A percentile compares a stretch with the other conserved stretches of the same genome.
These are phyloP conservation scores for Eubasilissa splendida DNA, from an alignment of 2,888 invertebrate genomes.

Conservation along the genomic window DNA sequence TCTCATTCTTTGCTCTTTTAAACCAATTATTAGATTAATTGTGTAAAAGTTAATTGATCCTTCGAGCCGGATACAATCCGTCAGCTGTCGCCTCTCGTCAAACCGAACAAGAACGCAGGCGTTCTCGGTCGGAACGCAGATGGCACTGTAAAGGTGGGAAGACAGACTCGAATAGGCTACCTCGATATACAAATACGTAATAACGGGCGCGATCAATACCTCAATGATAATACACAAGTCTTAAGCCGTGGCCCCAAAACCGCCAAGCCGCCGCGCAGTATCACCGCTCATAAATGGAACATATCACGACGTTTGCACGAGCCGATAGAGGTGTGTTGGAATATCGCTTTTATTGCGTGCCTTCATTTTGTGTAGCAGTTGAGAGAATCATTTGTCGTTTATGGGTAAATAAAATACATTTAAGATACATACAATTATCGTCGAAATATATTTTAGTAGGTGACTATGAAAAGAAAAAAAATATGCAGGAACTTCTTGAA, in stretches of 20 bases:
- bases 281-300: not conserved
- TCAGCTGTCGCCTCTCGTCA: not conserved
- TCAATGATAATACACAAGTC: conserved; percentile 47
- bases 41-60: too few relatives aligned
- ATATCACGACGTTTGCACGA: not conserved
- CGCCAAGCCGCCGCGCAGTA: not conserved
- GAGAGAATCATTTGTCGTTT: not conserved
- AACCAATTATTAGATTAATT: too few relatives aligned
- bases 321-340: not conserved
- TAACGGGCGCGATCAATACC: conserved; percentile 55
- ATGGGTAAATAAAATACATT: not conserved
- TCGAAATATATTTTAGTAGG: too few relatives aligned
- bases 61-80: not conserved
- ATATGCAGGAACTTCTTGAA: too few relatives aligned
- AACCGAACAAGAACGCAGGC: not conserved
- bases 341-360: not conserved
- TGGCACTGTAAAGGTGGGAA: conserved; percentile 54
- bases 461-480: too few relatives aligned
- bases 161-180: conserved; percentile 53
- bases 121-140: conserved; percentile 48
- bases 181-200: conserved; percentile 55
- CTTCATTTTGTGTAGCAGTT: not conserved
- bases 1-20: too few relatives aligned
- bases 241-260: conserved; percentile 4
- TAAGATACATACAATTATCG: not conserved